Evolutionary conservation across 2,888 invertebrate species (phyloP).

Genomic region (Tuberolachnus salignus): DNA sequence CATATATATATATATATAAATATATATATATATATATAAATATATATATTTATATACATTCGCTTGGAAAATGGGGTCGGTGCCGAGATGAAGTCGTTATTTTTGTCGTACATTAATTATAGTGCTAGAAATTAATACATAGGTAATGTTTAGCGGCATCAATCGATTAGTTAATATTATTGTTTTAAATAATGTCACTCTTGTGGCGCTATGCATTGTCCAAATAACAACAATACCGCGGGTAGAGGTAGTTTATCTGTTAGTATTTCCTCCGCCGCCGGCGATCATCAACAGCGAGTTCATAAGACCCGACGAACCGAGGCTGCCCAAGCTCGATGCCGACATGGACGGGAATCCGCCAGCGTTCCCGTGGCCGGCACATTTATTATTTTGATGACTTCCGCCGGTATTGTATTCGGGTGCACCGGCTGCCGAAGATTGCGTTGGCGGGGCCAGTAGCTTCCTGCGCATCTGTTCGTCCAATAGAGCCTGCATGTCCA

Average conservation of each 20-base stretch:
- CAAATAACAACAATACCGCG: too few species aligned
- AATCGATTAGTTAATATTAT: not conserved
- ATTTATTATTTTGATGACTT: conserved; percentile 11
- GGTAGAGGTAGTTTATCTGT: conserved; percentile 16
- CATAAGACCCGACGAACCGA: conserved; percentile 41
- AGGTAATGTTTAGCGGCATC: not conserved
- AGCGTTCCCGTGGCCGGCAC: not conserved
- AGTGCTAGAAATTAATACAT: not conserved
- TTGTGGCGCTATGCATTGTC: too few species aligned
- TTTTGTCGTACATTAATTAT: not conserved
- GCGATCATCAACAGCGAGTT: conserved; percentile 42
- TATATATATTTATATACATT: too few species aligned
- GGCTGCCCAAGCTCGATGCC: conserved; percentile 38
- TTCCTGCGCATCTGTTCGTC: conserved; percentile 90
- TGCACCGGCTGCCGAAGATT: not conserved
- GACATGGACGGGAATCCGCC: conserved; percentile 36
- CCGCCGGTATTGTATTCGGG: not conserved
- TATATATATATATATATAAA: too few species aligned
- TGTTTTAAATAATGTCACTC: not conserved
- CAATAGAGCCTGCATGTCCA: conserved; percentile 92
- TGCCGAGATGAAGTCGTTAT: not conserved
- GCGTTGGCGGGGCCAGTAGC: conserved; percentile 63
- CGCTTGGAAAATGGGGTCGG: not conserved
- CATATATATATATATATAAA: too few species aligned
- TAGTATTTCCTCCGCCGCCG: conserved; percentile 13